These are phyloP conservation scores for Pogonognathellus flavescens DNA, from an alignment of 1,140 invertebrate species.

Conservation along the genomic window DNA sequence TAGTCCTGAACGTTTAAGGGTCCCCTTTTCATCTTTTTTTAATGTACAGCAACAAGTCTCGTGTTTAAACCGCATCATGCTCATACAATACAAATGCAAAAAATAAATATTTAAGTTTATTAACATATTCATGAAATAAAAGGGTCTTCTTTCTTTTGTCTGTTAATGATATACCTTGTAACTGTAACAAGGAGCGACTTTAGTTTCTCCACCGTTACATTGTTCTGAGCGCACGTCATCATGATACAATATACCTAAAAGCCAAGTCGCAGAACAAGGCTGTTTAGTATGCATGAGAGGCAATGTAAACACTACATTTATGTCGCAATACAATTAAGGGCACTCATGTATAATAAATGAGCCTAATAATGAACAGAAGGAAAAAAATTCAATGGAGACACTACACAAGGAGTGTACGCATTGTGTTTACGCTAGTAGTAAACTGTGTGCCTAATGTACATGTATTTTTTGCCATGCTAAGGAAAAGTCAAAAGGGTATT, in stretches of 20 bases:
- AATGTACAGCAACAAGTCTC: conserved; percentile 26
- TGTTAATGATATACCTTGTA: not conserved
- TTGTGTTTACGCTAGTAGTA: not conserved
- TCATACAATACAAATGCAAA: not conserved
- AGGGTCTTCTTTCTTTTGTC: conserved; percentile 10
- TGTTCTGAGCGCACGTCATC: too few species aligned
- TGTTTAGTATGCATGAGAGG: conserved; percentile 45
- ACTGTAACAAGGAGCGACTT: too few species aligned
- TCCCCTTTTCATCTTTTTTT: conserved; percentile 5
- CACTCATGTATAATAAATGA: conserved; percentile 47
- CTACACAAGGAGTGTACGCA: conserved; percentile 7
- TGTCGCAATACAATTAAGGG: conserved; percentile 49
- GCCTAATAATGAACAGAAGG: conserved; percentile 44
- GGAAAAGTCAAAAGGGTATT: conserved; percentile 45
- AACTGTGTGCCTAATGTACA: not conserved
- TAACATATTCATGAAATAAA: conserved; percentile 15
- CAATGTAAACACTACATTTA: conserved; percentile 32
- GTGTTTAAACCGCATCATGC: not conserved
- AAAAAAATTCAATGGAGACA: conserved; percentile 28
- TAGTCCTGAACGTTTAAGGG: conserved; percentile 33
- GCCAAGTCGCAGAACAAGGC: conserved; percentile 11
- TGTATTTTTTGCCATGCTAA: conserved; percentile 5
- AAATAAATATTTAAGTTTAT: too few species aligned
- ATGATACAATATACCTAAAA: not conserved
- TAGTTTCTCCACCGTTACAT: too few species aligned